Evolutionary conservation across 92 coral and sea anemone genomes (phyloP).

Genomic region (Bergia sp.): DNA sequence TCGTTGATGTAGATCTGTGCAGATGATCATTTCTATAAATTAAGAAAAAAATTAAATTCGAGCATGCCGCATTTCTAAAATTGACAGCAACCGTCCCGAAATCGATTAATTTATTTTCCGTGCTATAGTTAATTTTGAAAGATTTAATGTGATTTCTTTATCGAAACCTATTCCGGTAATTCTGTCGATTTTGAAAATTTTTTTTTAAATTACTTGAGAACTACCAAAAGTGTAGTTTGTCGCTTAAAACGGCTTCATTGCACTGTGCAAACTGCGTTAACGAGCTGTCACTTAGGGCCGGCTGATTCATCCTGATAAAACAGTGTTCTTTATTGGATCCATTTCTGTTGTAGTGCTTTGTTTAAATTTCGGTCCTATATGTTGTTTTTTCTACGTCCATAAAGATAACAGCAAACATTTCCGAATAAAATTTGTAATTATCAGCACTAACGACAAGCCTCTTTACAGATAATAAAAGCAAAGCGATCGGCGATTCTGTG

Average conservation of each 20-base stretch:
- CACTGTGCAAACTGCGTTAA: not conserved
- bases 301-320: constrained; percentile 12
- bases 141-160: not conserved
- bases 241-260: not conserved
- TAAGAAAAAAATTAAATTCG: too few relatives aligned
- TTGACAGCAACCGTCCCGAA: not conserved
- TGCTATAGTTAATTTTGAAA: not conserved
- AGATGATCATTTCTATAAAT: not conserved
- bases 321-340: not conserved
- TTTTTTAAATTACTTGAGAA: not conserved
- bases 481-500: constrained; percentile 7
- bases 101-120: not conserved
- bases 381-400: not conserved
- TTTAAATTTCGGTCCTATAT: constrained; percentile 28
- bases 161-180: not conserved
- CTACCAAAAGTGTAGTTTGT: not conserved
- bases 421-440: constrained; percentile 26
- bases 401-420: constrained; percentile 8
- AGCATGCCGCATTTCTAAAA: not conserved
- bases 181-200: constrained; percentile 16
- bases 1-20: too few relatives aligned
- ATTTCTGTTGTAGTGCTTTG: not conserved
- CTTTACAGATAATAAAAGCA: constrained; percentile 8
- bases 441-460: constrained; percentile 28
- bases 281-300: not conserved